Evolutionary conservation across 2,797 vertebrate genomes (phyloP).

Genomic region (Schizothorax lantsangensis): DNA sequence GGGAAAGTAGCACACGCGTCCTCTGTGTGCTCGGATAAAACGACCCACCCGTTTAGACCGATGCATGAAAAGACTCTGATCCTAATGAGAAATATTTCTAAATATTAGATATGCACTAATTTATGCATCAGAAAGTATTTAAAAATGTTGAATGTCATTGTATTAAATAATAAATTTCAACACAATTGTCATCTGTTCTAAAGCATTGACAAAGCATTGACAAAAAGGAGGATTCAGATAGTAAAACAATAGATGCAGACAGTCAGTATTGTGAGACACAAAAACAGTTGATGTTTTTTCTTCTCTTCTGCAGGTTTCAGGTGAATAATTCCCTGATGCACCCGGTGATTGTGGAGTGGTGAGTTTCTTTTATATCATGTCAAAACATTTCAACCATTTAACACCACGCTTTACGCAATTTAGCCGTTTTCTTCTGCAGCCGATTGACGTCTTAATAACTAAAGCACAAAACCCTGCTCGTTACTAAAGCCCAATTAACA

Average conservation of each 20-base stretch:
- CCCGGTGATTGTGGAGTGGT: slow-evolving; percentile 95
- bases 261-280: not conserved
- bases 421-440: not conserved
- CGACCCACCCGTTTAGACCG: not conserved
- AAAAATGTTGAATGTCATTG: not conserved
- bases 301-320: slow-evolving; percentile 78
- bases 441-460: not conserved
- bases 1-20: not conserved
- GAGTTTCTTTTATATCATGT: slow-evolving; percentile 60
- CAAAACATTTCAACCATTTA: not conserved
- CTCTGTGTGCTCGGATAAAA: not conserved
- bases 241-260: not conserved
- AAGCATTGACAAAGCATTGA: too few species aligned
- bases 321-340: slow-evolving; percentile 91
- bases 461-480: not conserved
- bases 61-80: not conserved
- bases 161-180: not conserved
- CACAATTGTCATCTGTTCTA: not conserved
- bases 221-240: not conserved
- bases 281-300: not conserved
- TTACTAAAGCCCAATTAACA: slow-evolving; percentile 7
- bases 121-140: not conserved
- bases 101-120: not conserved
- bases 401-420: not conserved
- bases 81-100: not conserved